Evolutionary conservation across 2,797 vertebrate species (phyloP).

Genomic region (Tragelaphus oryx): DNA sequence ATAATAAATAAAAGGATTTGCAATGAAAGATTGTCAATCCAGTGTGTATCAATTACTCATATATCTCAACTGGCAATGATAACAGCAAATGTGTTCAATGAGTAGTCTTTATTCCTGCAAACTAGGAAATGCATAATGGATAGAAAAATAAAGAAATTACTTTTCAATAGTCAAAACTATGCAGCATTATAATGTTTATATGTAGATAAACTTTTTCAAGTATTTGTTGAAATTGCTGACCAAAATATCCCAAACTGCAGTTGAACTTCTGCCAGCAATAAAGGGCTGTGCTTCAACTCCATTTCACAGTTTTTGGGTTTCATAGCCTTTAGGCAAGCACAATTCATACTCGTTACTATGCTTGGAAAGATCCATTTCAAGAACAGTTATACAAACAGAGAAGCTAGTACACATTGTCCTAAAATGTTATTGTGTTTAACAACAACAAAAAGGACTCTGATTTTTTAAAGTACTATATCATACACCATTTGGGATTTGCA

Average conservation of each 20-base stretch:
- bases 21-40: slow-evolving; percentile 31
- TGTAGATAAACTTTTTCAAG: slow-evolving; percentile 56
- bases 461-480: slow-evolving; percentile 3
- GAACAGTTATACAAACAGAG: slow-evolving; percentile 38
- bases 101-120: slow-evolving; percentile 33
- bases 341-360: slow-evolving; percentile 32
- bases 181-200: slow-evolving; percentile 1
- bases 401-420: neutral
- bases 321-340: slow-evolving; percentile 41
- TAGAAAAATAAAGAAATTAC: slow-evolving; percentile 34
- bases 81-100: slow-evolving; percentile 36
- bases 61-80: slow-evolving; percentile 38
- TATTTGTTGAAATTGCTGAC: slow-evolving; percentile 19
- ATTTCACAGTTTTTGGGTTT: slow-evolving; percentile 44
- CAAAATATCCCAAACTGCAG: slow-evolving; percentile 41
- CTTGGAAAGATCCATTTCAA: slow-evolving; percentile 32
- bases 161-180: neutral
- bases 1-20: slow-evolving; percentile 34
- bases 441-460: neutral
- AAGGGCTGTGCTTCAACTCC: slow-evolving; percentile 8
- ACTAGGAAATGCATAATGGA: neutral
- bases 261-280: neutral
- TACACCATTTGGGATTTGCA: neutral
- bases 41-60: slow-evolving; percentile 51
- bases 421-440: neutral